Evolutionary conservation across 1,140 invertebrate genomes (phyloP).

Genomic region (Saccostrea echinata): DNA sequence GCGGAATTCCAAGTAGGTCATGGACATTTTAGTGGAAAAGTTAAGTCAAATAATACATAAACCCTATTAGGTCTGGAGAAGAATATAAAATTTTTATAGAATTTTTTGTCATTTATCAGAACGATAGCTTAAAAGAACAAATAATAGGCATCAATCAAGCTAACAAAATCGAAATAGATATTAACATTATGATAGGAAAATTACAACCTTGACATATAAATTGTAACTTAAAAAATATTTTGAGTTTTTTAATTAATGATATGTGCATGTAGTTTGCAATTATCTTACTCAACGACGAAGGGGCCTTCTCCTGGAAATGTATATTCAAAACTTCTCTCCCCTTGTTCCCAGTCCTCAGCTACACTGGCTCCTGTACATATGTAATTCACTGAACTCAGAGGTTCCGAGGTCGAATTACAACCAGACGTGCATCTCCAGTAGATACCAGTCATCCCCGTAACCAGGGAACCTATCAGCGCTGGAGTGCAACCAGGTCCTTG

Average conservation of each 20-base stretch:
- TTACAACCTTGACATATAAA: no score
- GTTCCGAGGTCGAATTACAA: neutral
- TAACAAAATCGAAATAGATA: no score
- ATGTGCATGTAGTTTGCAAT: no score
- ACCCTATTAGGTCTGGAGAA: no score
- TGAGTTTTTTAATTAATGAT: neutral
- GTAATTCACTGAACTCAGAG: constrained; percentile 39
- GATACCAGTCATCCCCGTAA: neutral
- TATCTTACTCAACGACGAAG: neutral
- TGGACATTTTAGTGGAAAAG: no score
- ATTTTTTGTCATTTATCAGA: no score
- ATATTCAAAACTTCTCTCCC: neutral
- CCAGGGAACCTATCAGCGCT: neutral
- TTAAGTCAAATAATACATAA: no score
- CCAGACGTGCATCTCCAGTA: neutral
- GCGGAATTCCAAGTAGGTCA: no score
- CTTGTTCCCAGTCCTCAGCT: neutral
- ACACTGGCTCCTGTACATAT: neutral
- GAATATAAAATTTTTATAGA: no score
- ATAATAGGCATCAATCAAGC: no score
- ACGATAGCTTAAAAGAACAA: no score
- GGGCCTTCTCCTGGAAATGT: neutral
- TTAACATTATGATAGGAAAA: no score
- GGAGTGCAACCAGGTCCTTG: neutral
- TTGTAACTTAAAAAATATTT: neutral